Percentiles rank a stretch among this genome's conserved stretches.
These are phyloP conservation scores for Noctua fimbriata DNA, from an alignment of 2,888 invertebrate genomes.

Conservation along the genomic window DNA sequence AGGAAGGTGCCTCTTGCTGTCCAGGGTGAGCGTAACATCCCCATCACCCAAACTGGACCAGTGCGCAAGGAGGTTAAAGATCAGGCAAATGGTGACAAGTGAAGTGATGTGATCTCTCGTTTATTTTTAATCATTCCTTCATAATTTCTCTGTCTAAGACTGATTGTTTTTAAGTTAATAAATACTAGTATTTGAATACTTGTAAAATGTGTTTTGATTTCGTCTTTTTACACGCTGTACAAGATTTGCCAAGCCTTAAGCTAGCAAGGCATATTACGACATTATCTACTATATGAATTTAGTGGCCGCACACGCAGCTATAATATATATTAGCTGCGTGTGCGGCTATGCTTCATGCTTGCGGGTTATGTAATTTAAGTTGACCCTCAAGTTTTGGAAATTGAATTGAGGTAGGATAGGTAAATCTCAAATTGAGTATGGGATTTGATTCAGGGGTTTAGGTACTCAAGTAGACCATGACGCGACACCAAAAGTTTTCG, in stretches of 20 bases:
- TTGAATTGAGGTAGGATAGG: too few relatives aligned
- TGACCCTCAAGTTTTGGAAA: too few relatives aligned
- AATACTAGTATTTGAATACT: constrained; percentile 40
- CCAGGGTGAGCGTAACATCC: constrained; percentile 89
- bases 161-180: constrained; percentile 67
- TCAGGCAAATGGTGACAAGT: constrained; percentile 84
- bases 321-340: too few relatives aligned
- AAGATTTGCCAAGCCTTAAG: not conserved
- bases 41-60: constrained; percentile 91
- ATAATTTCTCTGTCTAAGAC: constrained; percentile 46
- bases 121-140: constrained; percentile 26
- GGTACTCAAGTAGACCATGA: too few relatives aligned
- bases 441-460: too few relatives aligned
- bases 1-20: constrained; percentile 77
- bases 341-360: too few relatives aligned
- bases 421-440: too few relatives aligned
- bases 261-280: too few relatives aligned
- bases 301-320: too few relatives aligned
- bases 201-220: constrained; percentile 16
- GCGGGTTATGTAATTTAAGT: too few relatives aligned
- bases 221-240: not conserved
- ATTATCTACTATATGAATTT: too few relatives aligned
- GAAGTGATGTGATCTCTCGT: constrained; percentile 13
- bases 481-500: too few relatives aligned
- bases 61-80: constrained; percentile 89